Conservation (phyloP, 2,888 invertebrate genomes). For the Amorpha juglandis region DNA sequence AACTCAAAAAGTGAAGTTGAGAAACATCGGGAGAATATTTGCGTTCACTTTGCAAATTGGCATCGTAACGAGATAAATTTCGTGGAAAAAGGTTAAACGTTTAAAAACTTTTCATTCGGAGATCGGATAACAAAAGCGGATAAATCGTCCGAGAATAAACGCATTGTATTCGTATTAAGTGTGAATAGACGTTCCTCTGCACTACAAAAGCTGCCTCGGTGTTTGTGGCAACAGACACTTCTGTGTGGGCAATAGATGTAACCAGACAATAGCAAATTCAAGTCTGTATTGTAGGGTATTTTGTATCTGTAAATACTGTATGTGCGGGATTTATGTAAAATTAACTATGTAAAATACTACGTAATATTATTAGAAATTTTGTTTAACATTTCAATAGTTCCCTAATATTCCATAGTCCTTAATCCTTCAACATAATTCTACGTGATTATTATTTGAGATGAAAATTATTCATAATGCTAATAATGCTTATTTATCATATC, state of each 20-base stretch:
- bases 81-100: conserved; percentile 46
- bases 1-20: conserved; percentile 22
- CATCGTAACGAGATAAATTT: conserved; percentile 44
- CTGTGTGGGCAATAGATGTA: conserved; percentile 13
- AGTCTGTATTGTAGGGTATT: background rate
- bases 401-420: no score
- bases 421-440: no score
- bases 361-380: no score
- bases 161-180: conserved; percentile 71
- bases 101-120: conserved; percentile 55
- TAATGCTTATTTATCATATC: no score
- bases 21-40: conserved; percentile 14
- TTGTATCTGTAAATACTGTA: no score
- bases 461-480: no score
- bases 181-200: conserved; percentile 59
- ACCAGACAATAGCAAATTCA: conserved; percentile 18
- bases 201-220: conserved; percentile 55
- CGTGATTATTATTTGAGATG: no score
- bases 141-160: conserved; percentile 62
- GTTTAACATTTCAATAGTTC: no score
- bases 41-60: conserved; percentile 37
- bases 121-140: conserved; percentile 58
- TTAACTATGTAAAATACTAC: no score
- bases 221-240: conserved; percentile 42
- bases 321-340: no score